A percentile compares a stretch with the other conserved stretches of the same genome.
These are phyloP conservation scores for Ectropis crepuscularia DNA, from an alignment of 2,888 invertebrate genomes.

Conservation along the genomic window DNA sequence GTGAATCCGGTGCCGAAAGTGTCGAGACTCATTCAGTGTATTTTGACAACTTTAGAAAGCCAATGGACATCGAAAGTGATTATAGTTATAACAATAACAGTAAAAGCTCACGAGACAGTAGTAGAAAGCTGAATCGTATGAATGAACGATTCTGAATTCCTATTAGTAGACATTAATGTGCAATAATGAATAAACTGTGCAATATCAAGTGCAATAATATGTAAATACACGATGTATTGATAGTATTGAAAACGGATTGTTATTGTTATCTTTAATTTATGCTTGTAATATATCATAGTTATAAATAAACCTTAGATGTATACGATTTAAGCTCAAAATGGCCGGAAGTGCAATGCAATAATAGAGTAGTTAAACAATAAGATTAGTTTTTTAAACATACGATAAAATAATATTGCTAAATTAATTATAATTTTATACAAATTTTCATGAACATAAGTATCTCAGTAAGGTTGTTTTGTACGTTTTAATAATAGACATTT, in stretches of 20 bases:
- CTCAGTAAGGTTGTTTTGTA: constrained; percentile 19
- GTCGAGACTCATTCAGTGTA: constrained; percentile 94
- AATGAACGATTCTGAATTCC: constrained; percentile 18
- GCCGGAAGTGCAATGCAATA: constrained; percentile 84
- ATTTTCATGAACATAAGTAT: constrained; percentile 1
- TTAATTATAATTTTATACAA: constrained; percentile 7
- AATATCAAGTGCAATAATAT: constrained; percentile 65
- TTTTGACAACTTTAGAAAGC: constrained; percentile 89
- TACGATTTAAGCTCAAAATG: constrained; percentile 48
- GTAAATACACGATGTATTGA: constrained; percentile 20
- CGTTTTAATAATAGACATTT: constrained; percentile 16
- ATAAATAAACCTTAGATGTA: constrained; percentile 28
- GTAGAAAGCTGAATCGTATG: constrained; percentile 50
- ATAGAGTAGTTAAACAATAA: constrained; percentile 56
- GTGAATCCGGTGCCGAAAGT: constrained; percentile 95
- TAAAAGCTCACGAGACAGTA: constrained; percentile 55
- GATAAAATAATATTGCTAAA: not conserved
- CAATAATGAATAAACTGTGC: constrained; percentile 48
- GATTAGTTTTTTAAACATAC: not conserved
- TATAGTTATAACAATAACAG: constrained; percentile 49
- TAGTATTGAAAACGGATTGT: constrained; percentile 19
- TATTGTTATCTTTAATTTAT: constrained; percentile 20
- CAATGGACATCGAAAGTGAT: constrained; percentile 55
- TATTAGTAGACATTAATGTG: constrained; percentile 26
- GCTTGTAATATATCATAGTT: constrained; percentile 13